Evolutionary conservation across 2,797 vertebrate genomes (phyloP).

Genomic region (Moxostoma hubbsi): DNA sequence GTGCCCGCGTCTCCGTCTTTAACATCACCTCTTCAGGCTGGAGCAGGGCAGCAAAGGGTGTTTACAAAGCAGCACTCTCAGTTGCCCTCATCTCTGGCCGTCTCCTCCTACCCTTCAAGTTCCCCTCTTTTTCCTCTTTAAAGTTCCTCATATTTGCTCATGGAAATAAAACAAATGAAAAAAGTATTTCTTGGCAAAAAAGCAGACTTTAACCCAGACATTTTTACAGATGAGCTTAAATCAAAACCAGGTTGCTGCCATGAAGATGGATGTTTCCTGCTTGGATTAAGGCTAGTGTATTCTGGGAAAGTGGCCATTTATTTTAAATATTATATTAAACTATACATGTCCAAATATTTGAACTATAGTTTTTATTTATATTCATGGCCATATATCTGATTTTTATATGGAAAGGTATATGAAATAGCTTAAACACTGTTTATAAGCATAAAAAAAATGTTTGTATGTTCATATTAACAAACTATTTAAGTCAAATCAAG

Average conservation of each 20-base stretch:
- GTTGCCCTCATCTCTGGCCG: not conserved
- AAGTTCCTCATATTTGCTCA: conserved; percentile 68
- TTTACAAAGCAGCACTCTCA: conserved; percentile 21
- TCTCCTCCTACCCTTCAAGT: conserved; percentile 27
- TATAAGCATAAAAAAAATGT: too few relatives aligned
- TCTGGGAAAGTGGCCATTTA: too few relatives aligned
- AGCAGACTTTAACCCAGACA: conserved; percentile 51
- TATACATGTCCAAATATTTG: too few relatives aligned
- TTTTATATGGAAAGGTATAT: too few relatives aligned
- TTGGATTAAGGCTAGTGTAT: too few relatives aligned
- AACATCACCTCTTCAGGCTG: conserved; percentile 36
- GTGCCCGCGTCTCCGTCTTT: conserved; percentile 33
- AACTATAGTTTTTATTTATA: too few relatives aligned
- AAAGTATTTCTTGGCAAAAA: conserved; percentile 72
- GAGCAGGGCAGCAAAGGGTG: conserved; percentile 23
- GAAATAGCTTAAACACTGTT: too few relatives aligned
- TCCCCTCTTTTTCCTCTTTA: conserved; percentile 31
- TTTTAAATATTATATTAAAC: too few relatives aligned
- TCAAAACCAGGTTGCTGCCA: conserved; percentile 63
- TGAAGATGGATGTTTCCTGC: too few relatives aligned
- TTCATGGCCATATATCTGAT: too few relatives aligned
- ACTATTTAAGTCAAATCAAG: too few relatives aligned
- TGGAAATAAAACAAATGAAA: conserved; percentile 69
- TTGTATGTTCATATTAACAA: too few relatives aligned
- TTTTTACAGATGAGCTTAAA: conserved; percentile 59